A percentile compares a stretch with the other conserved stretches of the same genome.
These are phyloP conservation scores for Cephus pulcher DNA, from an alignment of 2,888 invertebrate genomes.

Conservation along the genomic window DNA sequence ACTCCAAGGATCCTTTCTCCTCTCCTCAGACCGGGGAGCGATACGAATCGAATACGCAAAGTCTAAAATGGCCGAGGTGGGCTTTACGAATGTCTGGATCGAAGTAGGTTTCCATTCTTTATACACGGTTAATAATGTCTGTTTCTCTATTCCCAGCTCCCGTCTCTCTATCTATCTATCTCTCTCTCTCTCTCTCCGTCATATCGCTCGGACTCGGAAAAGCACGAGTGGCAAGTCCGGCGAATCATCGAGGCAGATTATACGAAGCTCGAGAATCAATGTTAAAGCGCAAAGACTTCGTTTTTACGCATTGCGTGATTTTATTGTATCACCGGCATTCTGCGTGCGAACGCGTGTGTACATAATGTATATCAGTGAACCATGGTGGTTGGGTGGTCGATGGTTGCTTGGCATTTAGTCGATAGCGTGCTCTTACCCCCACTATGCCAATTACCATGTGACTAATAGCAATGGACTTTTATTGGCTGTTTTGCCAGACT, in stretches of 20 bases:
- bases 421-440: neutral
- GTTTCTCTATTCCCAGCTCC: constrained; percentile 30
- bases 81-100: constrained; percentile 66
- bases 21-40: constrained; percentile 96
- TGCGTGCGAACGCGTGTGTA: neutral
- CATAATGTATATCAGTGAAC: neutral
- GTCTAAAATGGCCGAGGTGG: constrained; percentile 95
- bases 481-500: neutral
- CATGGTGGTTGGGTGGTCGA: neutral
- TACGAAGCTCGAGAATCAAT: neutral
- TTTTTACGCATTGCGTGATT: neutral
- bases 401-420: neutral
- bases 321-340: neutral
- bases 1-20: constrained; percentile 95
- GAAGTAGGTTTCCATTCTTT: constrained; percentile 69
- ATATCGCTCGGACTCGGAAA: neutral
- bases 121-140: constrained; percentile 2
- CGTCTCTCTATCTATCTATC: constrained; percentile 9
- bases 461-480: neutral
- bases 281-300: neutral
- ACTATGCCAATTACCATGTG: neutral
- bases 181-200: constrained; percentile 15
- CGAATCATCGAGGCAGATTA: neutral
- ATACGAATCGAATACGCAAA: constrained; percentile 99
- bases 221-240: neutral